Conservation (phyloP, 2,113 vertebrate genomes). For the Eulemur macaco region DNA sequence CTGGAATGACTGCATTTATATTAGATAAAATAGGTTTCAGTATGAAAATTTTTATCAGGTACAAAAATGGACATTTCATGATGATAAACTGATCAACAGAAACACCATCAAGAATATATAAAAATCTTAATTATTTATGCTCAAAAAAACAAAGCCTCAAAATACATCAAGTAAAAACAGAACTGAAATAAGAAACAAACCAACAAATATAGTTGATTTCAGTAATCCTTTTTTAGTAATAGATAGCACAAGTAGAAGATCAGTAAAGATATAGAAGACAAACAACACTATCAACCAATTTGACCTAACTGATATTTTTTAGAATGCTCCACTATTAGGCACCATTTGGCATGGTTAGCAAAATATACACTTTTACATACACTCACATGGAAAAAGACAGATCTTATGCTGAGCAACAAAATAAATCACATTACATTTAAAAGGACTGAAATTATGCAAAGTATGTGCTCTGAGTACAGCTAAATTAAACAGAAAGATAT, state of each 20-base stretch:
- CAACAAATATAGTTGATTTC: neutral
- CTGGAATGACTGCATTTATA: neutral
- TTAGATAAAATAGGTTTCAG: neutral
- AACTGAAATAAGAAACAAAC: neutral
- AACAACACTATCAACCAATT: neutral
- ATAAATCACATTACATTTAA: neutral
- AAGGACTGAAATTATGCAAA: no score
- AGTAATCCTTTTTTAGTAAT: neutral
- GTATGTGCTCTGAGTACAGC: neutral
- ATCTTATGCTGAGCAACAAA: neutral
- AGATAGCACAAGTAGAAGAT: neutral
- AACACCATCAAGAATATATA: neutral
- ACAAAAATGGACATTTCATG: neutral
- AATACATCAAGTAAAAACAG: neutral
- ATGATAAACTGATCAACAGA: neutral
- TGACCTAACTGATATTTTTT: neutral
- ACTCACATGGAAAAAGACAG: neutral
- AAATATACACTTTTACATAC: neutral
- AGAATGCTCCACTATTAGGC: neutral
- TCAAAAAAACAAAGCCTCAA: neutral
- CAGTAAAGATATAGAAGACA: neutral
- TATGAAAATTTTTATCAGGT: neutral
- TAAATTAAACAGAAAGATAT: neutral
- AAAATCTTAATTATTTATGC: neutral
- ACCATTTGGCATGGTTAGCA: neutral